phyloP scores from a whole-genome alignment of 2,113 vertebrate genomes.

The Amphiprion percula region DNA sequence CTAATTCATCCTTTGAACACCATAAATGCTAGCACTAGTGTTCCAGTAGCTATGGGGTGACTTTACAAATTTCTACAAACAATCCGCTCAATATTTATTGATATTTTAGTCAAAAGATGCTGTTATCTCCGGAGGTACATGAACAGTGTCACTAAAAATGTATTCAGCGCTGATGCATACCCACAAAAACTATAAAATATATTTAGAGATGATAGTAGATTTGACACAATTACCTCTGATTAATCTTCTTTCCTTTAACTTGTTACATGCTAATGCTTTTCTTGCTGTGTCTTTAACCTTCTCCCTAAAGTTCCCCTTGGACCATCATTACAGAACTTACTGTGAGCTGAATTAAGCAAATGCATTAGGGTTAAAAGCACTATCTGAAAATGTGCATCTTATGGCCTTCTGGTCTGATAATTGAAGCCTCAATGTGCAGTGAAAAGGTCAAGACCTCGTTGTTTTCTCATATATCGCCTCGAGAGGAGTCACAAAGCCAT shows the following conservation, averaged over 20 bases:
- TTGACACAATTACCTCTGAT: neutral
- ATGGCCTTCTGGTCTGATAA: slow-evolving; percentile 36
- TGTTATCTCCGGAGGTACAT: too few species aligned
- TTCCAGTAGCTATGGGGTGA: too few species aligned
- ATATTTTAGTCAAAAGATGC: too few species aligned
- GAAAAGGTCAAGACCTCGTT: slow-evolving; percentile 41
- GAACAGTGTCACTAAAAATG: too few species aligned
- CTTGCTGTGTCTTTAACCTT: slow-evolving; percentile 5
- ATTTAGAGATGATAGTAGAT: too few species aligned
- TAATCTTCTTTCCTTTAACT: neutral
- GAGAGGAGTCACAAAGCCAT: slow-evolving; percentile 31
- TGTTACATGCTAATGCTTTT: neutral
- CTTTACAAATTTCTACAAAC: too few species aligned
- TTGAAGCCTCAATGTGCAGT: slow-evolving; percentile 34
- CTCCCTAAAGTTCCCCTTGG: neutral
- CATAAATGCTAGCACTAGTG: too few species aligned
- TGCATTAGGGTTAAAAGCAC: slow-evolving; percentile 35
- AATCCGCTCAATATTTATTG: too few species aligned
- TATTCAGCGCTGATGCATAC: too few species aligned
- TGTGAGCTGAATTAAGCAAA: slow-evolving; percentile 18
- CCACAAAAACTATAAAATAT: too few species aligned
- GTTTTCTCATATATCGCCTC: slow-evolving; percentile 28
- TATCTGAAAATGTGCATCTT: slow-evolving; percentile 5
- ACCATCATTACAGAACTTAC: slow-evolving; percentile 2
- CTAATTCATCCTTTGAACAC: too few species aligned